Evolutionary conservation across 2,113 vertebrate species (phyloP).

Genomic region (Brienomyrus brachyistius): DNA sequence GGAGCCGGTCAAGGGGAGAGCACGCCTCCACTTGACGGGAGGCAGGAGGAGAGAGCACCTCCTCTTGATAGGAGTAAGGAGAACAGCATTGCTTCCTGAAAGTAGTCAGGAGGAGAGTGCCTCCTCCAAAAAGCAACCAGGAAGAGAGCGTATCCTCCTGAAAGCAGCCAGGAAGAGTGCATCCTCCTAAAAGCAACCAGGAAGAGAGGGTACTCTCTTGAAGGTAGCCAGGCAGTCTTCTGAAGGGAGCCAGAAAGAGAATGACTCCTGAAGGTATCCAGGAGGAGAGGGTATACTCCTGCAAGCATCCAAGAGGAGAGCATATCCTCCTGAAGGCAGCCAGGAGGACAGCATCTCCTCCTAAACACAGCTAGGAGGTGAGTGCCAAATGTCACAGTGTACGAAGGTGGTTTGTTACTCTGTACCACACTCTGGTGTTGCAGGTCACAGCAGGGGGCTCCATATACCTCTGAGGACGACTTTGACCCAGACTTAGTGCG

Average conservation of each 20-base stretch:
- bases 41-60: too few species aligned
- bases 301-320: background rate
- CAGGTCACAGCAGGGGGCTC: background rate
- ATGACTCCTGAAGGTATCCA: background rate
- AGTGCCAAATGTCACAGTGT: background rate
- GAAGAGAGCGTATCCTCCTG: background rate
- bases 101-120: background rate
- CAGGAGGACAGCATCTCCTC: background rate
- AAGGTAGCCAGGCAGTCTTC: background rate
- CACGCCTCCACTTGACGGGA: too few species aligned
- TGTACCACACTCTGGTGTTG: background rate
- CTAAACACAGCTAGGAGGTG: background rate
- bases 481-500: conserved; percentile 95
- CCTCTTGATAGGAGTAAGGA: too few species aligned
- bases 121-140: background rate
- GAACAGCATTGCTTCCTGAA: too few species aligned
- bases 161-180: background rate
- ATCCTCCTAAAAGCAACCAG: background rate
- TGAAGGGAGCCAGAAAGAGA: background rate
- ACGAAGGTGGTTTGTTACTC: background rate
- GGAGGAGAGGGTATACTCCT: background rate
- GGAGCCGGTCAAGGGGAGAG: too few species aligned
- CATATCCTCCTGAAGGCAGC: background rate
- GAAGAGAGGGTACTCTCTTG: background rate
- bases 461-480: conserved; percentile 85